Conservation (phyloP, 2,797 vertebrate genomes). For the Pitangus sulphuratus region DNA sequence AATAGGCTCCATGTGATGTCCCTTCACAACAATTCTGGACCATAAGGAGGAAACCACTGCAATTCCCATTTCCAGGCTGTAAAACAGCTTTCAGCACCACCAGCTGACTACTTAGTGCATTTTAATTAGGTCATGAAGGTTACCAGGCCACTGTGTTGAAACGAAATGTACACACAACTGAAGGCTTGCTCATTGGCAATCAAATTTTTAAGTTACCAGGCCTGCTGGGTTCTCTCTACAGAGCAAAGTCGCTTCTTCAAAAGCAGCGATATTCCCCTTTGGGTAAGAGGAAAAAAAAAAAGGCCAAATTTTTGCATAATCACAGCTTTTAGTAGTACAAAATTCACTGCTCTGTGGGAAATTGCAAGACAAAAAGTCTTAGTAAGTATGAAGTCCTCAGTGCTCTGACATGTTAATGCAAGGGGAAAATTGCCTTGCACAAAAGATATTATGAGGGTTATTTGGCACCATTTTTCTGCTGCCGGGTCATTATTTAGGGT, state of each 20-base stretch:
- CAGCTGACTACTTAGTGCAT: neutral
- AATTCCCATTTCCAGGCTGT: neutral
- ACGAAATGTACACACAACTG: neutral
- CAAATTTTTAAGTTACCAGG: neutral
- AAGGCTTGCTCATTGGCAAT: neutral
- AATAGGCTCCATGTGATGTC: neutral
- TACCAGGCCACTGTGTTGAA: neutral
- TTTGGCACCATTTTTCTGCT: neutral
- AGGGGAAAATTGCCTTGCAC: neutral
- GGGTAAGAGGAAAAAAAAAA: neutral
- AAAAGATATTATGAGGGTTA: neutral
- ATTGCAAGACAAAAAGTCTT: neutral
- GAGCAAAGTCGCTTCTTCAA: neutral
- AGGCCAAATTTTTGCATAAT: slow-evolving; percentile 13
- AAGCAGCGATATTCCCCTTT: neutral
- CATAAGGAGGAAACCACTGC: neutral
- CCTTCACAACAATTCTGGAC: neutral
- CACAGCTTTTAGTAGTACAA: slow-evolving; percentile 1
- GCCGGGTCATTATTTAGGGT: neutral
- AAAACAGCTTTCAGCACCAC: neutral
- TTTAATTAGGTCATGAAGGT: neutral
- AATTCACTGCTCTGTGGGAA: slow-evolving; percentile 17
- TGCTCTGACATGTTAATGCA: neutral
- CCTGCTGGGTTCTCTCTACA: neutral
- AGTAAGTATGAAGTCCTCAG: neutral